These are phyloP conservation scores for Dendroctonus valens DNA, from an alignment of 1,140 invertebrate species.

Conservation along the genomic window DNA sequence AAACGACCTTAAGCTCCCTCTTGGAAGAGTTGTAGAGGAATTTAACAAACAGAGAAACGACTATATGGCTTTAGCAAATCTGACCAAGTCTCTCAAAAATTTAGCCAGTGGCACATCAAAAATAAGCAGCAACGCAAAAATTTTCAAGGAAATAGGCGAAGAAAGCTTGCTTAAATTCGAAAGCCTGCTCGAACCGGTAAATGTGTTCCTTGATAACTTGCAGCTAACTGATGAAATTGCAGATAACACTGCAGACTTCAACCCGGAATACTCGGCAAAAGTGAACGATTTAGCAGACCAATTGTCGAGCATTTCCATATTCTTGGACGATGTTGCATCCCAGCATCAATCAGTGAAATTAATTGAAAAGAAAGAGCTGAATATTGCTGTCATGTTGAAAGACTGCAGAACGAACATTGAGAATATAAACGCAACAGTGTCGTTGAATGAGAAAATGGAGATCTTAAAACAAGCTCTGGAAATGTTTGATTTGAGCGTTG, in stretches of 20 bases:
- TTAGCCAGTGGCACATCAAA: conserved; percentile 1
- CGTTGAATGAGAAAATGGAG: conserved; percentile 39
- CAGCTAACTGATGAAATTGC: conserved; percentile 25
- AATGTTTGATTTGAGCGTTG: conserved; percentile 9
- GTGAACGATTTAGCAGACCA: conserved; percentile 29
- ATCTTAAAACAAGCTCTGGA: conserved; percentile 31
- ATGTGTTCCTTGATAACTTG: conserved; percentile 27
- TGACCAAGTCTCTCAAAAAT: conserved; percentile 11
- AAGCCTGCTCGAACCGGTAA: conserved; percentile 15
- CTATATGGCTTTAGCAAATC: conserved; percentile 26
- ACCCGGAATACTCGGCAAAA: conserved; percentile 23
- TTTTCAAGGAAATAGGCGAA: conserved; percentile 21
- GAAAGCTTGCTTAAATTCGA: conserved; percentile 17
- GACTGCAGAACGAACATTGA: conserved; percentile 15
- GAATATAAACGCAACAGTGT: conserved; percentile 1
- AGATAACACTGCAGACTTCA: conserved; percentile 32
- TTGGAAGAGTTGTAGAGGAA: conserved; percentile 20
- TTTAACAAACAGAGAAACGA: conserved; percentile 33
- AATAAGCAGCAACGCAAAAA: conserved; percentile 3
- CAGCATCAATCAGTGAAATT: conserved; percentile 16
- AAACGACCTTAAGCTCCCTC: neutral
- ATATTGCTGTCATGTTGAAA: conserved; percentile 20
- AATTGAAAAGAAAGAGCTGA: conserved; percentile 13
- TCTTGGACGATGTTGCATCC: conserved; percentile 23
- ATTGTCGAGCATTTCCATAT: conserved; percentile 22